Evolutionary conservation across 2,888 invertebrate genomes (phyloP).

Genomic region (Anorthoa munda): DNA sequence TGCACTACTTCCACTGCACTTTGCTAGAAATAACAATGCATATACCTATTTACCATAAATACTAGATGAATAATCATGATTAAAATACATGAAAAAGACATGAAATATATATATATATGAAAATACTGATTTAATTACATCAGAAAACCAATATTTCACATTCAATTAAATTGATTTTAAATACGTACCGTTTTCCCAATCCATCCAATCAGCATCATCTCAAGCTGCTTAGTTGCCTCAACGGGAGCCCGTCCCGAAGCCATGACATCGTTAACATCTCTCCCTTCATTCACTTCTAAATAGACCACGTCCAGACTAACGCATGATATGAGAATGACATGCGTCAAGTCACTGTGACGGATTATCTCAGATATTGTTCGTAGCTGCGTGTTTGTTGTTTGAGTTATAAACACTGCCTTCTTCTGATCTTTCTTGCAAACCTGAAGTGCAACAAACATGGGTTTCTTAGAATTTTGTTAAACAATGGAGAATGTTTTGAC

Average conservation of each 20-base stretch:
- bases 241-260: constrained; percentile 77
- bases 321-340: constrained; percentile 91
- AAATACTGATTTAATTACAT: background rate
- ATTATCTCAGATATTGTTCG: constrained; percentile 91
- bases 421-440: constrained; percentile 80
- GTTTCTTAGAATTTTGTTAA: background rate
- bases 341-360: constrained; percentile 91
- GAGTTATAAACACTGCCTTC: constrained; percentile 91
- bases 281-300: constrained; percentile 83
- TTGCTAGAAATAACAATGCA: constrained; percentile 85
- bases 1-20: constrained; percentile 91
- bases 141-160: background rate
- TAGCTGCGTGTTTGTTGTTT: constrained; percentile 89
- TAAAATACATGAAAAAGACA: no score
- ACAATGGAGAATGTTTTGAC: background rate
- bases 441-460: constrained; percentile 66
- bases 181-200: constrained; percentile 90
- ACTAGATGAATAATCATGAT: background rate
- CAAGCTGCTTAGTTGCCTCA: constrained; percentile 82
- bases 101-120: no score
- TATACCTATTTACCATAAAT: background rate
- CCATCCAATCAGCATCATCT: constrained; percentile 85
- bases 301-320: constrained; percentile 90
- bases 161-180: background rate
- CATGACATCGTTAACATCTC: constrained; percentile 81